Base-by-base conservation (phyloP, 2,888 invertebrate species). In the Nomada lathburiana region DNA sequence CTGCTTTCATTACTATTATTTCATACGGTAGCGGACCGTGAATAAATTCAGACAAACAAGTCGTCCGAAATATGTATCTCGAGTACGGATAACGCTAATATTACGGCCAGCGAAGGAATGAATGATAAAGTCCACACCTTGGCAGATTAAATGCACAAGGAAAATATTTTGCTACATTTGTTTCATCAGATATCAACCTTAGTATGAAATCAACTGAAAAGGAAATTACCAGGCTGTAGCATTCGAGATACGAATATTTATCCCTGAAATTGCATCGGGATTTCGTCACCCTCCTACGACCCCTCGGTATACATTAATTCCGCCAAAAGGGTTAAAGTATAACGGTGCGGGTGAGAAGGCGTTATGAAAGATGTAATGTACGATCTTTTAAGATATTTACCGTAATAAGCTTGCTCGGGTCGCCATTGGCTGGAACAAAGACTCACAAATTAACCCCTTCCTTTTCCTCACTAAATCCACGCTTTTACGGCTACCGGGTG, bases 371-470 rank as follows among this genome's bases (percentile, higher is more conserved):
- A 65, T 42, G 57, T 57, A 57, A 65, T 23, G 60, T 53, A 75
- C 52, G 69, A 62, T 63, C 80, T 53, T 20, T 74, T 64, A 76
- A 84, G 81, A 79, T 85, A 83, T 87, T 86, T 85, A 85, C 76
- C 65, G 73, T 79, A 81, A 85, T 81, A 85, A 87, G 79, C 62
- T 74, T 65, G 23, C 16, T 44, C 47, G 63, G 50, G 55, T 18
- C n/a, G 59, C 9, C 9, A 5, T 53, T 36, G 75, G 42, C 62
- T 81, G 57, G 72, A 67, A 79, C 76, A 64, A 77, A 80, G 63
- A 73, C 80, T 81, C 74, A 62, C 75, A 81, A 83, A 85, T 86
- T 85, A 86, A 83, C 81, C 60, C 73, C 55, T 75, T 68, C 76
- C 78, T 52, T 20, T 70, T 13, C 23, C 42, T 69, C 23, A 57